Evolutionary conservation across 2,888 invertebrate species (phyloP).

Genomic region (Drosophila meridiana): DNA sequence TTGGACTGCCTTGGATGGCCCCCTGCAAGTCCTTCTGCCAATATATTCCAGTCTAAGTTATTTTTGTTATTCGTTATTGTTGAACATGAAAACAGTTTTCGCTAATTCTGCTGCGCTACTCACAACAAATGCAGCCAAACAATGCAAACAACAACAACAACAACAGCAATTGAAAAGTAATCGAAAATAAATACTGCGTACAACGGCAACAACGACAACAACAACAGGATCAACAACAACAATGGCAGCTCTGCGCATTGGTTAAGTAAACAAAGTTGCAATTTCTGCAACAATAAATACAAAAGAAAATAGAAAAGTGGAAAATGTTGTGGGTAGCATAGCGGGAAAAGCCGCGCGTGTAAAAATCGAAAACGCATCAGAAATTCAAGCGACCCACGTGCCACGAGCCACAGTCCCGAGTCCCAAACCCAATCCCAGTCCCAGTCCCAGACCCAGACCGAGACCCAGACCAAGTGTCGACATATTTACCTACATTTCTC

Average conservation of each 20-base stretch:
- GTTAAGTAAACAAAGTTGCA: slow-evolving; percentile 75
- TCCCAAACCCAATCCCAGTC: background rate
- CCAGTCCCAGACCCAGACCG: background rate
- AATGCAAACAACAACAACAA: slow-evolving; percentile 35
- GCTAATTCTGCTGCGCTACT: slow-evolving; percentile 51
- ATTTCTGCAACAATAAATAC: slow-evolving; percentile 63
- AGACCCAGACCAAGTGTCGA: slow-evolving; percentile 31
- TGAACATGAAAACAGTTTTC: slow-evolving; percentile 39
- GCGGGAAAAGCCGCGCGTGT: slow-evolving; percentile 33
- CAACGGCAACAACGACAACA: slow-evolving; percentile 11
- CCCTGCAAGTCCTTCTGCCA: background rate
- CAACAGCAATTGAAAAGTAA: slow-evolving; percentile 57
- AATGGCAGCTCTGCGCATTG: slow-evolving; percentile 25
- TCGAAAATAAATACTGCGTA: slow-evolving; percentile 70
- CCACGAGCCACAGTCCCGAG: slow-evolving; percentile 16
- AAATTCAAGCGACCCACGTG: slow-evolving; percentile 68
- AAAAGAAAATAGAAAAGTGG: slow-evolving; percentile 57
- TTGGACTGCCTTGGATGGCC: background rate
- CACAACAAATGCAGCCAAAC: slow-evolving; percentile 33
- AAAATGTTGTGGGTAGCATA: slow-evolving; percentile 15
- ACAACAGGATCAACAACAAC: slow-evolving; percentile 29
- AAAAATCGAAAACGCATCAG: slow-evolving; percentile 77
- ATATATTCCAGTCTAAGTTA: background rate
- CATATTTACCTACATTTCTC: slow-evolving; percentile 58
- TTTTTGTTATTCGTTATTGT: slow-evolving; percentile 13